Evolutionary conservation across 2,888 invertebrate species (phyloP), one percentile per base, ranked within the genome.

Genomic region (Oscheius sp.): DNA sequence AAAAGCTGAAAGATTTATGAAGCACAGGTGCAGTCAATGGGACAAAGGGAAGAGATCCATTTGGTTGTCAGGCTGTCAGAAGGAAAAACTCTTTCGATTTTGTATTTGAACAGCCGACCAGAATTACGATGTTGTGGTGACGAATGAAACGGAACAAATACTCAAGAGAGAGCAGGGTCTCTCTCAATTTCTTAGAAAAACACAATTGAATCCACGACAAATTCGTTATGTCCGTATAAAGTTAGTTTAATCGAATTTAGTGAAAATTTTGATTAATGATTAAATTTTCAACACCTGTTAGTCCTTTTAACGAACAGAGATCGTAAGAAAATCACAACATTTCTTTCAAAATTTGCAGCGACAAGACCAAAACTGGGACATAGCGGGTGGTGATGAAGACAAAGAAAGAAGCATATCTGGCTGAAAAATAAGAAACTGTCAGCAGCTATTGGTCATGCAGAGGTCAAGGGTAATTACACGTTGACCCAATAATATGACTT

Each of bases 391-490:
- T 54, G 33, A 33, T 17, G 22, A 33, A 54, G 54, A 41, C 41
- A 41, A 47, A 47, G 47, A 47, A 20, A 22, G 33, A 33, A n/a
- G 20, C n/a, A 33, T 54, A 5, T n/a, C 51, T 20, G 33, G 54
- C 33, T 6, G 20, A n/a, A 33, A 54, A 22, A 33, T 17, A 51
- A 28, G 26, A 20, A 54, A 54, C 32, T 14, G 33, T 33, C 17
- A 33, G 33, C 17, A 36, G n/a, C 51, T 33, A 54, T 33, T 33
- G 20, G 54, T 36, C 33, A 54, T 33, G 32, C 6, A 50, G 24
- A 50, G 54, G 54, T 54, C 54, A 54, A 54, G 54, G 54, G 54
- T 54, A 54, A 54, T 54, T 33, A 33, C 54, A 33, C 33, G 33
- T n/a, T 54, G 33, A 54, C 54, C 54, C 54, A 17, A n/a, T 50